Evolutionary conservation across 35 echinoderm and acorn worm genomes (phyloP).

Genomic region (Amphiura filiformis): DNA sequence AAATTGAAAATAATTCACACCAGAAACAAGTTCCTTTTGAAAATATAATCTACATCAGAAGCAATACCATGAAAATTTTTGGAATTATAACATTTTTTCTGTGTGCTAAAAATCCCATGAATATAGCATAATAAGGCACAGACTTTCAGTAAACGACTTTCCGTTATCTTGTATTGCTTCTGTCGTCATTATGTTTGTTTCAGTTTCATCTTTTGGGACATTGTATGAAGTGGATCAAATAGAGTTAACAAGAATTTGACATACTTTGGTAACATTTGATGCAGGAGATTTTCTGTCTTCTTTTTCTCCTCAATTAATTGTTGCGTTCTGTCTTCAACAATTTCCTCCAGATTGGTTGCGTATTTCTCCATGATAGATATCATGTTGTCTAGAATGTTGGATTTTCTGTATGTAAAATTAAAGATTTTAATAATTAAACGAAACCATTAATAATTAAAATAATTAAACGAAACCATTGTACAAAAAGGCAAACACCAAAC

Average conservation of each 20-base stretch:
- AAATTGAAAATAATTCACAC: no score
- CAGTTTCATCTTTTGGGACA: no score
- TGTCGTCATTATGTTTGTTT: no score
- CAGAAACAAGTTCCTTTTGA: no score
- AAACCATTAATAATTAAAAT: not conserved
- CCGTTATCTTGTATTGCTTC: no score
- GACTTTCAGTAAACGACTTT: no score
- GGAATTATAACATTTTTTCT: no score
- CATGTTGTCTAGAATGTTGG: slow-evolving; percentile 97
- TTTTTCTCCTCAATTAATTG: slow-evolving; percentile 96
- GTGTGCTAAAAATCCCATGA: no score
- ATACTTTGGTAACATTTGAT: slow-evolving; percentile 97
- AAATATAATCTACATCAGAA: no score
- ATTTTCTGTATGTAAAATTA: slow-evolving; percentile 66
- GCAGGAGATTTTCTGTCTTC: slow-evolving; percentile 93
- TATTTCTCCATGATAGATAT: slow-evolving; percentile 99
- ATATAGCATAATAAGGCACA: no score
- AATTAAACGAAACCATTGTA: not conserved
- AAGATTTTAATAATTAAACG: not conserved
- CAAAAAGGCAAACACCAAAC: not conserved
- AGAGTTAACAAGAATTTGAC: not conserved
- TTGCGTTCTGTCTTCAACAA: slow-evolving; percentile 94
- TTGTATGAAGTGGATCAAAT: no score
- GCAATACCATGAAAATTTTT: no score
- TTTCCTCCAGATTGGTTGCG: slow-evolving; percentile 91